A percentile compares a stretch with the other conserved stretches of the same genome.
Conservation (phyloP, 53 echinoderm and acorn worm genomes). For the Apostichopus leukothele region DNA sequence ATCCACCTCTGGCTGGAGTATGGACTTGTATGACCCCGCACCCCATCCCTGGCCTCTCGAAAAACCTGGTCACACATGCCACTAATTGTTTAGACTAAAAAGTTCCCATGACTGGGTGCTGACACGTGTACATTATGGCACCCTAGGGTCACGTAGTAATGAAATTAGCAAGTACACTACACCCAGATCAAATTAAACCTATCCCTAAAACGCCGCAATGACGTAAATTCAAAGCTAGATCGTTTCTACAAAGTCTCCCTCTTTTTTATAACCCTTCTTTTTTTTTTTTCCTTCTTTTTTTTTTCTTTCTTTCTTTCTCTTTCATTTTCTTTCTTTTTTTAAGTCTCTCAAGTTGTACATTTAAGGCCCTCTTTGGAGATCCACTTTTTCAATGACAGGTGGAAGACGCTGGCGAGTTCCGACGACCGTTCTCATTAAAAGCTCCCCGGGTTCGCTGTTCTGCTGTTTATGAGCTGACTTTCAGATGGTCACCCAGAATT, state of each 20-base stretch:
- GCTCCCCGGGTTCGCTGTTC: not conserved
- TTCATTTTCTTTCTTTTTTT: not conserved
- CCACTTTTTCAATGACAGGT: not conserved
- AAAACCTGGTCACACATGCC: conserved; percentile 23
- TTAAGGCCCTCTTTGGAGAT: not conserved
- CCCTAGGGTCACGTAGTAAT: conserved; percentile 39
- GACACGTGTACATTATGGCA: conserved; percentile 32
- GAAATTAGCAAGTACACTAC: conserved; percentile 39
- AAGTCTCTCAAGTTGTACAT: not conserved
- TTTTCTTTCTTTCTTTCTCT: not conserved
- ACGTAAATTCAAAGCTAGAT: conserved; percentile 18
- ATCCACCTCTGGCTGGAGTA: not conserved
- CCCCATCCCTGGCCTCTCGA: conserved; percentile 17
- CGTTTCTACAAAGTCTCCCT: not conserved
- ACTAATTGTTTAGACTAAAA: conserved; percentile 40
- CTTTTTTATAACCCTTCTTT: no score
- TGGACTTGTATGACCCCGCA: conserved; percentile 23
- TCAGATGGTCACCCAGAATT: not conserved
- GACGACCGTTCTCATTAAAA: not conserved
- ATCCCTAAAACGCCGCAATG: conserved; percentile 4
- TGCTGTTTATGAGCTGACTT: not conserved
- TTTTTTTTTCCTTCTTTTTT: not conserved
- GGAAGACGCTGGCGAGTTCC: not conserved
- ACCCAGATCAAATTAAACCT: conserved; percentile 45
- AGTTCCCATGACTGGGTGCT: conserved; percentile 30